Evolutionary conservation across 1,140 invertebrate species (phyloP).

Genomic region (Drosophila jambulina): DNA sequence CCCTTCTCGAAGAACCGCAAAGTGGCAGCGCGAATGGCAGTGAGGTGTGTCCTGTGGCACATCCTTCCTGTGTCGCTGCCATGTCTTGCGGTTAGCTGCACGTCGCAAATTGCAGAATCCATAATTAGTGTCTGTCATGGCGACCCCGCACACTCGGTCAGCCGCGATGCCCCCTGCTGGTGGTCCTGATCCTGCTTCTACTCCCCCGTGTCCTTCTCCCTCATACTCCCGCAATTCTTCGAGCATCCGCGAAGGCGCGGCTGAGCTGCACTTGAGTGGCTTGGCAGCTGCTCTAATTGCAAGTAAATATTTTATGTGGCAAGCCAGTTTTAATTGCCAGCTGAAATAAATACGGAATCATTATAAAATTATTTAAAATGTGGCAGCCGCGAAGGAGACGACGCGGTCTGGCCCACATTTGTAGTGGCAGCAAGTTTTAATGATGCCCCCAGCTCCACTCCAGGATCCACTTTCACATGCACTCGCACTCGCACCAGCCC

Average conservation of each 20-base stretch:
- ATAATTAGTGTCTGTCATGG: constrained; percentile 82
- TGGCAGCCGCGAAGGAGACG: background rate
- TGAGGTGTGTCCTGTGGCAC: constrained; percentile 67
- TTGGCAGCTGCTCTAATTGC: constrained; percentile 74
- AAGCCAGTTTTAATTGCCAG: constrained; percentile 79
- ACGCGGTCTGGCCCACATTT: constrained; percentile 62
- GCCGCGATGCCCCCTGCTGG: background rate
- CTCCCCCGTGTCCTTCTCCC: background rate
- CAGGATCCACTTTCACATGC: constrained; percentile 42
- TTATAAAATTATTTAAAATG: constrained; percentile 69
- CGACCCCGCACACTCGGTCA: constrained; percentile 36
- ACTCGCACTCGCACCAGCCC: constrained; percentile 33
- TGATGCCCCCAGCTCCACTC: constrained; percentile 59
- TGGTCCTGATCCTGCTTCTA: background rate
- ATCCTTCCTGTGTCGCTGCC: constrained; percentile 43
- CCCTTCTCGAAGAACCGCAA: constrained; percentile 53
- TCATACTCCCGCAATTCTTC: background rate
- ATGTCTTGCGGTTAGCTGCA: constrained; percentile 73
- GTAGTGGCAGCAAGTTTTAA: constrained; percentile 79
- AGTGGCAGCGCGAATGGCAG: constrained; percentile 58
- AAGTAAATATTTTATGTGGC: constrained; percentile 80
- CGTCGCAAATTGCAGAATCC: constrained; percentile 80
- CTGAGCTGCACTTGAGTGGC: constrained; percentile 74
- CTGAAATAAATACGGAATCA: constrained; percentile 81
- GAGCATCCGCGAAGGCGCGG: constrained; percentile 42